These are phyloP conservation scores for Drosophila trapezifrons DNA, from an alignment of 1,140 invertebrate species.

Conservation along the genomic window DNA sequence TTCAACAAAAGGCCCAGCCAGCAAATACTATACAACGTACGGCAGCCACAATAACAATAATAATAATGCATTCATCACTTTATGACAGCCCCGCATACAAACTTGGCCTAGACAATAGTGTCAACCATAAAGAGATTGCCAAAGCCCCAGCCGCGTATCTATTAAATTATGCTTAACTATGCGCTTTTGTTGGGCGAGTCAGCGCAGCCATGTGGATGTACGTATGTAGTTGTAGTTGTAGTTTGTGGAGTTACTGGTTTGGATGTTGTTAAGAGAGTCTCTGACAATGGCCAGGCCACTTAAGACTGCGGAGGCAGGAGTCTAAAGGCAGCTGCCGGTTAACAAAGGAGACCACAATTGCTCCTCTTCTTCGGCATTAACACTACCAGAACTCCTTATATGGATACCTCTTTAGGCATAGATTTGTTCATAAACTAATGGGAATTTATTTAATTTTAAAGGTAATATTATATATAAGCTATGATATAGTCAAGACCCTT, in stretches of 20 bases:
- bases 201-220: conserved; percentile 1
- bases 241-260: conserved; percentile 24
- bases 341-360: conserved; percentile 32
- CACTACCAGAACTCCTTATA: too few species aligned
- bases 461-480: background rate
- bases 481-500: background rate
- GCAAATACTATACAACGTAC: conserved; percentile 17
- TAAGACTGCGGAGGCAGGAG: conserved; percentile 35
- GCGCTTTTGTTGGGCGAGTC: conserved; percentile 68
- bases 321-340: conserved; percentile 11
- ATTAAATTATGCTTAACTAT: conserved; percentile 83
- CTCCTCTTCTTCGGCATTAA: background rate
- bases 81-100: conserved; percentile 75
- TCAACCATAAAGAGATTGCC: conserved; percentile 76
- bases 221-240: conserved; percentile 4
- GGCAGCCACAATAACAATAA: conserved; percentile 70
- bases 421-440: background rate
- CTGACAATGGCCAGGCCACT: conserved; percentile 67
- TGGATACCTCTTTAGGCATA: background rate
- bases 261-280: conserved; percentile 29
- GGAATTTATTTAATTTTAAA: background rate
- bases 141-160: conserved; percentile 69
- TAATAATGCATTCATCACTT: conserved; percentile 81
- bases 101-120: conserved; percentile 80
- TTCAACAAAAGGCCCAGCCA: conserved; percentile 68